Percentiles rank a stretch among this genome's conserved stretches.
Evolutionary conservation across 2,888 invertebrate species (phyloP).

Genomic region (Athetis lepigone): DNA sequence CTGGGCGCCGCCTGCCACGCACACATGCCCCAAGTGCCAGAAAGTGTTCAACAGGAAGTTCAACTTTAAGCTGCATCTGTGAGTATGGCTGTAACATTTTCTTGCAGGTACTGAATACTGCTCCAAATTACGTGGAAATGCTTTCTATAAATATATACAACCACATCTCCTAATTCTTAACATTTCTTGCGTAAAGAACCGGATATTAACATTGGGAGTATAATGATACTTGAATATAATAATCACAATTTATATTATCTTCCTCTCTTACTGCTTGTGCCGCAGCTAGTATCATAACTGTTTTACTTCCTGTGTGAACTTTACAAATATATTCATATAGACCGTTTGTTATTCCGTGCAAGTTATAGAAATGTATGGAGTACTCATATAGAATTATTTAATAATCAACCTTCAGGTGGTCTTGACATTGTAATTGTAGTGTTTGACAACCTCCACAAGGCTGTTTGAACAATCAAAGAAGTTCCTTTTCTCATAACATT

Average conservation of each 20-base stretch:
- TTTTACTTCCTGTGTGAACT: constrained; percentile 1
- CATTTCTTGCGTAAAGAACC: no score
- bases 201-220: no score
- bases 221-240: no score
- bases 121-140: no score
- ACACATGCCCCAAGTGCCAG: constrained; percentile 72
- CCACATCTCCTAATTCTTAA: background rate
- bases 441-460: constrained; percentile 21
- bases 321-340: constrained; percentile 24
- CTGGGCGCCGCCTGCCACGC: constrained; percentile 64
- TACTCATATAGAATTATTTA: constrained; percentile 53
- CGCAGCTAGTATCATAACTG: background rate
- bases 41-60: constrained; percentile 78
- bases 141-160: background rate
- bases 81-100: no score
- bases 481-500: background rate
- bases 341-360: constrained; percentile 39
- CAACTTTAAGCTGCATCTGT: constrained; percentile 73
- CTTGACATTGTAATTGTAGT: constrained; percentile 44
- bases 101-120: no score
- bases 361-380: constrained; percentile 47
- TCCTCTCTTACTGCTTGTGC: no score
- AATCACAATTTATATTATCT: no score
- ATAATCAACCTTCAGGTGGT: constrained; percentile 29
- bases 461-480: background rate